Percentiles rank a stretch among this genome's conserved stretches.
phyloP scores from a whole-genome alignment of 2,113 vertebrate species.

The Talpa occidentalis region DNA sequence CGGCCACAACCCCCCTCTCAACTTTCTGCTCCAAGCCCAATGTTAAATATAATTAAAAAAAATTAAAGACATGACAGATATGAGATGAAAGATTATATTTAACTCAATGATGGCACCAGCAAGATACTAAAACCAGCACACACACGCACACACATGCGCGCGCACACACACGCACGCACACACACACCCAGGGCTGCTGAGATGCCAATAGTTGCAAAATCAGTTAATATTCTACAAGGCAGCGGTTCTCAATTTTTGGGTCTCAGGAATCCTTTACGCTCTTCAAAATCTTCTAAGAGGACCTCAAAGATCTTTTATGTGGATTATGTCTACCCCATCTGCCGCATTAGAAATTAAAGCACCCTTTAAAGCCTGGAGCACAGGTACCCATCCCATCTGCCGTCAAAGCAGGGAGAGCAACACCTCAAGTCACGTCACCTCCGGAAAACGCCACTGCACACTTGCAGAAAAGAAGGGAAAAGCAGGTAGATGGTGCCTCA shows the following conservation, averaged over 20 bases:
- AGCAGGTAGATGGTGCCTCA: background rate
- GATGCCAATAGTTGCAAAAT: background rate
- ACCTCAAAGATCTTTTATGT: background rate
- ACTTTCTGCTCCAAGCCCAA: background rate
- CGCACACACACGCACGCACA: background rate
- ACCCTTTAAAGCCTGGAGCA: no score
- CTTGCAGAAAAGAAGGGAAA: background rate
- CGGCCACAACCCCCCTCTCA: background rate
- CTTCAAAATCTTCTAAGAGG: background rate
- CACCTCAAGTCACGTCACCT: rapidly evolving
- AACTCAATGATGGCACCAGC: background rate
- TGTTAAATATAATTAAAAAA: background rate
- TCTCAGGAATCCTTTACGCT: background rate
- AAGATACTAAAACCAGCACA: background rate
- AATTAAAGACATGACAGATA: background rate
- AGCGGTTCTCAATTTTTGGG: background rate
- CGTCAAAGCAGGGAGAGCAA: rapidly evolving
- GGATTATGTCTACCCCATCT: background rate
- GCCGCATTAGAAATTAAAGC: background rate
- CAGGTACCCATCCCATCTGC: background rate
- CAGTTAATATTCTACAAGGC: background rate
- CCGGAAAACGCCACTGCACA: background rate
- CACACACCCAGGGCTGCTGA: background rate
- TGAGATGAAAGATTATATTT: background rate
- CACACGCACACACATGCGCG: no score